Conservation (phyloP, 1,140 invertebrate genomes). For the Anoplolepis gracilipes region DNA sequence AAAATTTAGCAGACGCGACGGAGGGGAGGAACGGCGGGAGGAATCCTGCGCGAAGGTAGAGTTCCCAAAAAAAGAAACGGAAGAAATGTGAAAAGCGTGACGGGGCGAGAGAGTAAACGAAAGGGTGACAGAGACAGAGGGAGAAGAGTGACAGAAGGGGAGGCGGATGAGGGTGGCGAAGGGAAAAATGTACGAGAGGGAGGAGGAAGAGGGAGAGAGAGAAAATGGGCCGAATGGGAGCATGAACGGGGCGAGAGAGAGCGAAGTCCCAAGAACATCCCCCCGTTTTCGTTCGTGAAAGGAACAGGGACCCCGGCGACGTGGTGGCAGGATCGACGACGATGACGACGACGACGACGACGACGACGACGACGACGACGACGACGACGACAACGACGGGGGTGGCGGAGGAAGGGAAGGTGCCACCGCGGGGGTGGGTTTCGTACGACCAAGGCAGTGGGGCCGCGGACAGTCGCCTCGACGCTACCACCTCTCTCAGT, state of each 20-base stretch:
- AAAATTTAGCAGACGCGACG: constrained; percentile 46
- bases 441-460: constrained; percentile 66
- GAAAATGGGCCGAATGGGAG: constrained; percentile 16
- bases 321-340: constrained; percentile 12
- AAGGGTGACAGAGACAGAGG: neutral
- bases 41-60: constrained; percentile 36
- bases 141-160: neutral
- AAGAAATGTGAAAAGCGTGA: neutral
- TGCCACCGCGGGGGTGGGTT: constrained; percentile 38
- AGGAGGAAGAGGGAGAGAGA: neutral
- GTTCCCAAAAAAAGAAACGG: constrained; percentile 29
- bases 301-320: constrained; percentile 54
- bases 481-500: constrained; percentile 73
- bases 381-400: neutral
- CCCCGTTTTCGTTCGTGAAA: constrained; percentile 41
- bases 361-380: neutral
- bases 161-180: neutral
- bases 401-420: constrained; percentile 2
- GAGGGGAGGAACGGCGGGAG: constrained; percentile 9
- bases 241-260: constrained; percentile 12
- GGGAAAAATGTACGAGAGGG: neutral
- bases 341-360: neutral
- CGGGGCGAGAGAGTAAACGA: neutral
- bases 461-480: constrained; percentile 65
- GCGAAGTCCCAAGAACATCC: constrained; percentile 51